Evolutionary conservation across 2,797 vertebrate genomes (phyloP).

Genomic region (Lutjanus campechanus): DNA sequence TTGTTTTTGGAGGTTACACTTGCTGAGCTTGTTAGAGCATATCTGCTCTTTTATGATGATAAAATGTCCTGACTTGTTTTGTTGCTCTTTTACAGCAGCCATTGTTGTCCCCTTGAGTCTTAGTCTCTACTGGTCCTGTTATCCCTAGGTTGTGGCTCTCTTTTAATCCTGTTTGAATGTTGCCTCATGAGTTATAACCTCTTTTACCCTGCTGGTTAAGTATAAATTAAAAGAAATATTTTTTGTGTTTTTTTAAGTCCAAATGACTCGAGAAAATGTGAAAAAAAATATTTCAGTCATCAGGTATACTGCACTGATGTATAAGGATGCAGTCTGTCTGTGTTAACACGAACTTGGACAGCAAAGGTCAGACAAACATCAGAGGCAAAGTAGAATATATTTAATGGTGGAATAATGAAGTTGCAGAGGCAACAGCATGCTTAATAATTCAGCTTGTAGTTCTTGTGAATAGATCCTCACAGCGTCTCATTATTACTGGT

Average conservation of each 20-base stretch:
- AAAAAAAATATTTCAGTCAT: not conserved
- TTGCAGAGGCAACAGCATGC: conserved; percentile 16
- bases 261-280: not conserved
- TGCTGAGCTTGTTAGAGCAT: not conserved
- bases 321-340: not conserved
- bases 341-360: conserved; percentile 12
- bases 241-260: not conserved
- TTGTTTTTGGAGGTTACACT: not conserved
- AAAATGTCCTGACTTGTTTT: not conserved
- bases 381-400: conserved; percentile 34
- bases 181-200: not conserved
- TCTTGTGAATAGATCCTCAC: conserved; percentile 28
- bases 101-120: not conserved
- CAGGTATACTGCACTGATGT: not conserved
- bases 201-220: not conserved
- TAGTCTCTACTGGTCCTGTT: not conserved
- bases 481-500: conserved; percentile 29
- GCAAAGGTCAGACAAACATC: conserved; percentile 40
- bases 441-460: conserved; percentile 60
- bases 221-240: not conserved
- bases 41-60: conserved; percentile 17
- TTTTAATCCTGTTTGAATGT: conserved; percentile 20
- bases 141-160: not conserved
- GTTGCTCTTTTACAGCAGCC: not conserved
- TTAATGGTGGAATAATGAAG: conserved; percentile 47